Evolutionary conservation across 2,888 invertebrate genomes (phyloP).

Genomic region (Orthosia gothica): DNA sequence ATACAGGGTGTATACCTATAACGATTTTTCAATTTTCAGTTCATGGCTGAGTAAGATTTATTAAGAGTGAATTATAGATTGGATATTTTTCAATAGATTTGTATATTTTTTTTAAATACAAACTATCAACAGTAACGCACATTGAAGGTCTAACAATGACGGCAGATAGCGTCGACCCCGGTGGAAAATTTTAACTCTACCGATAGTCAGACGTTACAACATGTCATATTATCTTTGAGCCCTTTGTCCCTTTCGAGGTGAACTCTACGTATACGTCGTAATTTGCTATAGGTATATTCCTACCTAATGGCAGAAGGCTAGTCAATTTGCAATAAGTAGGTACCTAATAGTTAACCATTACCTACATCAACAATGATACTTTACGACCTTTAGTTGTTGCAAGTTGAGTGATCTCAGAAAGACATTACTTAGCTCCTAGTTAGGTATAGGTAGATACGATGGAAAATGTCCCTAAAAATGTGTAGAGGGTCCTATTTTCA

Average conservation of each 20-base stretch:
- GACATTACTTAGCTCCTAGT: background rate
- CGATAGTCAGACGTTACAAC: constrained; percentile 48
- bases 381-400: background rate
- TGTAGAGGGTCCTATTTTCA: no score
- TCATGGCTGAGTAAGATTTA: constrained; percentile 24
- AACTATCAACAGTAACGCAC: constrained; percentile 49
- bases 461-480: no score
- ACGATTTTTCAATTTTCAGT: constrained; percentile 21
- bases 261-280: constrained; percentile 22
- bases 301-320: background rate
- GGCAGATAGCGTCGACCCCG: constrained; percentile 46
- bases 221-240: constrained; percentile 38
- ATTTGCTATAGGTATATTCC: background rate
- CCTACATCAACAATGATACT: background rate
- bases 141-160: constrained; percentile 53
- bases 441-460: no score
- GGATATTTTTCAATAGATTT: constrained; percentile 19
- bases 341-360: constrained; percentile 10
- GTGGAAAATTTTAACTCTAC: constrained; percentile 60
- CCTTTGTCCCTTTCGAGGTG: constrained; percentile 55
- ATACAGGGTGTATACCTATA: background rate
- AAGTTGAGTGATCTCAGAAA: background rate
- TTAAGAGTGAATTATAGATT: constrained; percentile 5
- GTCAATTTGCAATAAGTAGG: background rate
- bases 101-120: constrained; percentile 28